Conservation (phyloP, 2,888 invertebrate species). For the Latrodectus elegans region DNA sequence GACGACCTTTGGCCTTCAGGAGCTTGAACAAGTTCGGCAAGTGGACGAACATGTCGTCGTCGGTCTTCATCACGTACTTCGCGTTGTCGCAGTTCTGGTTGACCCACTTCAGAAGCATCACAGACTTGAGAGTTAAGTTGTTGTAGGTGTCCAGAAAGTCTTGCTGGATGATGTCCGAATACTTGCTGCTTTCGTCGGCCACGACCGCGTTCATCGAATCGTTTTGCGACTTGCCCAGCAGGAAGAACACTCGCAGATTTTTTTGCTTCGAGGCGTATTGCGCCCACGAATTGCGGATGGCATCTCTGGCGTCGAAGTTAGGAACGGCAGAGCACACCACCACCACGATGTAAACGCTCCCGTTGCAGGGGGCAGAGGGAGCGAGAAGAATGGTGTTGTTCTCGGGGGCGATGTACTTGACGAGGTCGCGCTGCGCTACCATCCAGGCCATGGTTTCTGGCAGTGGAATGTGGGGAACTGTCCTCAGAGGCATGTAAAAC, state of each 20-base stretch:
- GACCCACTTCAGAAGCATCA: conserved; percentile 89
- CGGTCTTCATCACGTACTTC: conserved; percentile 68
- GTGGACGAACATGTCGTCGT: conserved; percentile 70
- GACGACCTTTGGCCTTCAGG: conserved; percentile 30
- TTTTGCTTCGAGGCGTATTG: conserved; percentile 10
- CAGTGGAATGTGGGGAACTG: conserved; percentile 29
- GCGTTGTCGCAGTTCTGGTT: conserved; percentile 73
- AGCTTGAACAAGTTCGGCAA: conserved; percentile 65
- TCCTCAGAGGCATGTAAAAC: conserved; percentile 49
- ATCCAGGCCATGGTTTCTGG: conserved; percentile 61
- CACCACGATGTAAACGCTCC: conserved; percentile 49
- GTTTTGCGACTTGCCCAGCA: conserved; percentile 80
- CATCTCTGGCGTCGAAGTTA: conserved; percentile 57
- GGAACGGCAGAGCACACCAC: conserved; percentile 68
- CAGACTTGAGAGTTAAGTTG: conserved; percentile 88
- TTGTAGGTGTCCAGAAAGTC: conserved; percentile 89
- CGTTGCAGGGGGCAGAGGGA: conserved; percentile 38
- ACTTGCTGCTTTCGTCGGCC: conserved; percentile 81
- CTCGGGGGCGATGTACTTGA: conserved; percentile 46
- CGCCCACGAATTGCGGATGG: conserved; percentile 68
- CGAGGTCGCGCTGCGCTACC: conserved; percentile 51
- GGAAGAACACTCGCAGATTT: conserved; percentile 77
- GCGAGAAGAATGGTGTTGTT: conserved; percentile 47
- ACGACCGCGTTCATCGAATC: conserved; percentile 81
- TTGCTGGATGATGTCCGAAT: conserved; percentile 88